phyloP scores from a whole-genome alignment of 2,113 vertebrate genomes.

The Alces alces region DNA sequence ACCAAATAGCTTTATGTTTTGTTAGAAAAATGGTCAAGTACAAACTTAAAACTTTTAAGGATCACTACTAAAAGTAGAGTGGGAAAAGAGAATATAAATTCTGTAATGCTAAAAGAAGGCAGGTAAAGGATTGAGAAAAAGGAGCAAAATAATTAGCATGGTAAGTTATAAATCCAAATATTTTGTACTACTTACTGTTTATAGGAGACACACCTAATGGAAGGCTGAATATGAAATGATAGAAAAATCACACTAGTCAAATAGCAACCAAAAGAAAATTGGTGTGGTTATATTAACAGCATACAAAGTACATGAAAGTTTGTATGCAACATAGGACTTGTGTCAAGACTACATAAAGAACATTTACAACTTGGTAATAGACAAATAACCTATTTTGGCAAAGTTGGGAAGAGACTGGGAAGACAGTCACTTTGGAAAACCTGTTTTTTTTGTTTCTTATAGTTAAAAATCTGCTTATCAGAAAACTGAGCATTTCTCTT shows the following conservation, averaged over 20 bases:
- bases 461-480: background rate
- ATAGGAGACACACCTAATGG: background rate
- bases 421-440: background rate
- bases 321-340: background rate
- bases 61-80: background rate
- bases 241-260: background rate
- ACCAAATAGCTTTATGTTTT: background rate
- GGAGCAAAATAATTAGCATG: background rate
- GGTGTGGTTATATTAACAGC: background rate
- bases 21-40: background rate
- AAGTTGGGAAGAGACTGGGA: background rate
- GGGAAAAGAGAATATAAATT: background rate
- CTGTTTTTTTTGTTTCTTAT: background rate
- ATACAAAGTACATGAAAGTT: background rate
- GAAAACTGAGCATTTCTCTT: background rate
- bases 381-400: background rate
- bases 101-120: background rate
- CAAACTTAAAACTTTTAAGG: background rate
- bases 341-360: background rate
- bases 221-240: background rate
- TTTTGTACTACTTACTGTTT: conserved; percentile 2
- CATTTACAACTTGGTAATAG: background rate
- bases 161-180: background rate
- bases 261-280: conserved; percentile 23
- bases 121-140: background rate